Evolutionary conservation across 2,113 vertebrate genomes (phyloP), one percentile per base, ranked within the genome.

Genomic region (Sinocyclocheilus maitianheensis): DNA sequence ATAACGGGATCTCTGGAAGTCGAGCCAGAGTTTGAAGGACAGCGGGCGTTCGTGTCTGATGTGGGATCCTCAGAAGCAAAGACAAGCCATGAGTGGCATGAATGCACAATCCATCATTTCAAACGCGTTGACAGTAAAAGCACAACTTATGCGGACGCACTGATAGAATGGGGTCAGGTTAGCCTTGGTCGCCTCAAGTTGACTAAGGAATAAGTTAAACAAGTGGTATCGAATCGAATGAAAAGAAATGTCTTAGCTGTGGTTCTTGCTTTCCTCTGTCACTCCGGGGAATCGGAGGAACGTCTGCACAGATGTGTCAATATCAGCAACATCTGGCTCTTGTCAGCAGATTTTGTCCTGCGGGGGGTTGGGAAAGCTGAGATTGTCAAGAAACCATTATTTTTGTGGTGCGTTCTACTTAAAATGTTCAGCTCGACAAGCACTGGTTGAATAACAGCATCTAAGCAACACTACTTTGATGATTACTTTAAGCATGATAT

Each of bases 291-390:
- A 20, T 58, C 10, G 3, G 46, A 48, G 46, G 3, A 60, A 18
- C 67, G 77, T 86, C 6, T 4, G 65, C 82, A 7, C 93, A 91
- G 91, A 81, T 91, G 92, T 90, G 85, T 77, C 89, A 1, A 0
- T 77, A 37, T 77, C 46, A 76, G 83, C 34, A 93, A 91, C 94
- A 92, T 86, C 93, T 95, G 95, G 89, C 62, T 16, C 1, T 0
- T 24, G 0, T 48, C 20, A 0, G 88, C 3, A 40, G 90, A 93
- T 91, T 74, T 89, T 91, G 92, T 88, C 18, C 72, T 0, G 0
- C n/a, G 4, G 65, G 84, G 16, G 55, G 53, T 62, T 3, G 14
- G 18, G 77, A 46, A 22, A 80, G n/a, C 37, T 80, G 22, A n/a
- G 53, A 22, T 37, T 78, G 77, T 40, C 75, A 78, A 22, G 51